A percentile compares a stretch with the other conserved stretches of the same genome.
phyloP scores from a whole-genome alignment of 2,888 invertebrate genomes.

The Lathronympha strigana region DNA sequence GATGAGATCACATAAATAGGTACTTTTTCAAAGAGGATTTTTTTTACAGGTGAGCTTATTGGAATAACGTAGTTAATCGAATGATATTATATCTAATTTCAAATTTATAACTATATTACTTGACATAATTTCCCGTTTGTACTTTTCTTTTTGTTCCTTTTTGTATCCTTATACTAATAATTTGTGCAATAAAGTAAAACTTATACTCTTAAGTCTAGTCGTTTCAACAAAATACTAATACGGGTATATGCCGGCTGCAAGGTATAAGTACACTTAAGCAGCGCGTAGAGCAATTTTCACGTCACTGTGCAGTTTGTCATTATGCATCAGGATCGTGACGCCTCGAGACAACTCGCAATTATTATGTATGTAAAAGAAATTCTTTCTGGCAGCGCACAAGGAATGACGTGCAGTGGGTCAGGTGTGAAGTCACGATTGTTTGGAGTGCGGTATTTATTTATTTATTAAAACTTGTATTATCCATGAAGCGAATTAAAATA shows the following conservation, averaged over 20 bases:
- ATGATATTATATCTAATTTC: no score
- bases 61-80: no score
- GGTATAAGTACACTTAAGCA: slow-evolving; percentile 50
- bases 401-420: slow-evolving; percentile 56
- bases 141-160: no score
- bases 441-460: neutral
- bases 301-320: slow-evolving; percentile 83
- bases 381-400: slow-evolving; percentile 70
- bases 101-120: no score
- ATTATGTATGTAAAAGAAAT: slow-evolving; percentile 84
- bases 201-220: neutral
- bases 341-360: slow-evolving; percentile 83
- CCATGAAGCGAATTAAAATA: no score
- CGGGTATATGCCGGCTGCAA: slow-evolving; percentile 44
- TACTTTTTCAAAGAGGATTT: no score
- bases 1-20: no score
- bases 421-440: slow-evolving; percentile 22
- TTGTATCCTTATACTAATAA: no score
- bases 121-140: no score
- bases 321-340: slow-evolving; percentile 83
- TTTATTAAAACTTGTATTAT: no score
- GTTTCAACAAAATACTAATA: slow-evolving; percentile 42
- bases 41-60: no score
- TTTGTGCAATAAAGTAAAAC: no score
- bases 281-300: slow-evolving; percentile 80